Evolutionary conservation across 23 tunicate genomes (phyloP).

Genomic region (Ciona savignyi): DNA sequence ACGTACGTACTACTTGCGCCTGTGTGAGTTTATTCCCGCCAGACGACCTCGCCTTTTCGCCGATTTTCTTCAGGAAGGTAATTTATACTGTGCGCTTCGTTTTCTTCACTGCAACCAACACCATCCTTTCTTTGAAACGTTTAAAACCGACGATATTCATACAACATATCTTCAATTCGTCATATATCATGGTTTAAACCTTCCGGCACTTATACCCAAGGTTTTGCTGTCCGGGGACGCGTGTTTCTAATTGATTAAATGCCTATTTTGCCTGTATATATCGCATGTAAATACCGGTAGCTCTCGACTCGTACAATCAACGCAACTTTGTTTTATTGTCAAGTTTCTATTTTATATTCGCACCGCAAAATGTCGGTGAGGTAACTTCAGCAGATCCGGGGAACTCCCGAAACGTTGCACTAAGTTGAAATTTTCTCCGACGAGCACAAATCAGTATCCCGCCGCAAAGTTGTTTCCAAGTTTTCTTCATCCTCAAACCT

Average conservation of each 20-base stretch:
- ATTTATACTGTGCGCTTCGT: background rate
- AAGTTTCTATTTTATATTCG: background rate
- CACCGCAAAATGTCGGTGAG: too few relatives aligned
- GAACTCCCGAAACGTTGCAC: background rate
- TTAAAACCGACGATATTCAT: too few relatives aligned
- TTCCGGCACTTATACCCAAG: too few relatives aligned
- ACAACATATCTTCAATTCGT: too few relatives aligned
- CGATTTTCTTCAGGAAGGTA: background rate
- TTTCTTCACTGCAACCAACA: too few relatives aligned
- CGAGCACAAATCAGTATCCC: background rate
- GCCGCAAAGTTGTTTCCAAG: background rate
- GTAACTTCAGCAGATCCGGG: too few relatives aligned
- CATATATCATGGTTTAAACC: too few relatives aligned
- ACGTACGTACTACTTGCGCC: background rate
- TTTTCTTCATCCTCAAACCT: background rate
- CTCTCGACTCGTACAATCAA: background rate
- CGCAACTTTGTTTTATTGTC: background rate
- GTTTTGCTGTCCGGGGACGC: too few relatives aligned
- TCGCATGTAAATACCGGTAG: background rate
- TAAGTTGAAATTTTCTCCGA: background rate
- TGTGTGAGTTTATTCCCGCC: background rate
- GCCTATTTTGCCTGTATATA: slow-evolving; percentile 1
- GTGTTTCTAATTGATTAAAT: too few relatives aligned
- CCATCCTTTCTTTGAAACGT: too few relatives aligned
- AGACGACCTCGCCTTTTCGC: background rate